A percentile compares a stretch with the other conserved stretches of the same genome.
Evolutionary conservation across 2,888 invertebrate genomes (phyloP).

Genomic region (Lobophora halterata): DNA sequence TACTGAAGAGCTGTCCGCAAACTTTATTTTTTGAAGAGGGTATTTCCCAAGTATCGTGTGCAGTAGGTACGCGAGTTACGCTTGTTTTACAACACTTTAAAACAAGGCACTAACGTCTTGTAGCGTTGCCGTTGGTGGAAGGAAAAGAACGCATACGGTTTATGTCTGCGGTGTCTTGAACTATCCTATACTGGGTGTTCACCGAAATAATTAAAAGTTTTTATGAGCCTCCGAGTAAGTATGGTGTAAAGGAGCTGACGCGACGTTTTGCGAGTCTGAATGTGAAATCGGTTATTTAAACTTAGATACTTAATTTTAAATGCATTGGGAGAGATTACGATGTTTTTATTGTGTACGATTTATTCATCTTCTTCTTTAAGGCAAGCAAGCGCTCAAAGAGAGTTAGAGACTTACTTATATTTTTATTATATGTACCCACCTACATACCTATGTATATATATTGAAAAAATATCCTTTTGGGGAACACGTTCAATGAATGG

Average conservation of each 20-base stretch:
- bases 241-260: constrained; percentile 57
- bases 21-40: constrained; percentile 57
- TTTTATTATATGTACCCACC: too few relatives aligned
- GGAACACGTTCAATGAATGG: too few relatives aligned
- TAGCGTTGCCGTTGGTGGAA: constrained; percentile 49
- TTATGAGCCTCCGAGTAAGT: constrained; percentile 63
- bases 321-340: constrained; percentile 13
- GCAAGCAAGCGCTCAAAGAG: too few relatives aligned
- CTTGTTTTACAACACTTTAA: constrained; percentile 78
- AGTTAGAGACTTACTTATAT: too few relatives aligned
- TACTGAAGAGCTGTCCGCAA: constrained; percentile 41
- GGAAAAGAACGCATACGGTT: constrained; percentile 68
- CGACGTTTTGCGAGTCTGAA: constrained; percentile 46
- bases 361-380: too few relatives aligned
- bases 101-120: constrained; percentile 71
- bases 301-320: constrained; percentile 16
- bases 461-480: too few relatives aligned
- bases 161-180: constrained; percentile 66
- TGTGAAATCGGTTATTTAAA: constrained; percentile 40
- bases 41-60: constrained; percentile 41
- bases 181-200: constrained; percentile 43
- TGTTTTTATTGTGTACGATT: too few relatives aligned
- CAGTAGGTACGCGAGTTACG: constrained; percentile 50
- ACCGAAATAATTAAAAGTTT: constrained; percentile 76
- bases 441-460: constrained; percentile 15